Evolutionary conservation across 2,888 invertebrate genomes (phyloP).

Genomic region (Bursaphelenchus okinawaensis): DNA sequence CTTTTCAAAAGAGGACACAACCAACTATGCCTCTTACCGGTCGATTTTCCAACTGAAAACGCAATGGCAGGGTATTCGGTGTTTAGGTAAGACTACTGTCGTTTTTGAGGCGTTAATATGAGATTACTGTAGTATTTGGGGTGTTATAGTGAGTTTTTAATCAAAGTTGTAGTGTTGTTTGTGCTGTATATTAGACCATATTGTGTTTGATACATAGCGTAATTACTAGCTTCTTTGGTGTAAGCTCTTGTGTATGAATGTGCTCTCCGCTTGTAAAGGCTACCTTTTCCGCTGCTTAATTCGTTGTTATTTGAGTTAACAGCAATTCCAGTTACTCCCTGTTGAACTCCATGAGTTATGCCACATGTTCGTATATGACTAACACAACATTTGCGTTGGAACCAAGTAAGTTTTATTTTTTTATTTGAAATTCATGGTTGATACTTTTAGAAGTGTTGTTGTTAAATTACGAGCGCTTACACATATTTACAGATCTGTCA

Average conservation of each 20-base stretch:
- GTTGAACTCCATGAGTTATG: conserved; percentile 39
- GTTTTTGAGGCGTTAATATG: not conserved
- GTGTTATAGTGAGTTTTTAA: no score
- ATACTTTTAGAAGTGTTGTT: not conserved
- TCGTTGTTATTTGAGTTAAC: not conserved
- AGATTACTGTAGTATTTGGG: not conserved
- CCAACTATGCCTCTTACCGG: conserved; percentile 45
- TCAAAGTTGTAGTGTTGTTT: not conserved
- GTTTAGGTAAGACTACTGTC: conserved; percentile 24
- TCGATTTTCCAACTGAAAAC: conserved; percentile 41
- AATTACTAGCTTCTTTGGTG: no score
- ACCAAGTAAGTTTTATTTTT: conserved; percentile 14
- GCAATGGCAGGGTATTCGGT: conserved; percentile 19
- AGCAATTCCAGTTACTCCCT: conserved; percentile 40
- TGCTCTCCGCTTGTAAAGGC: not conserved
- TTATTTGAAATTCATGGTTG: not conserved
- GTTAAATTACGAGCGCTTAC: not conserved
- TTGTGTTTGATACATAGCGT: no score
- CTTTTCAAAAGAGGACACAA: conserved; percentile 35
- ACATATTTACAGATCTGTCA: conserved; percentile 20
- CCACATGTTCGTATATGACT: conserved; percentile 39
- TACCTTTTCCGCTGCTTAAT: not conserved
- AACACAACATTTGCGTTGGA: conserved; percentile 26
- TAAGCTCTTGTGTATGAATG: not conserved
- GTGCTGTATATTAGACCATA: not conserved